These are phyloP conservation scores for Limenitis camilla DNA, from an alignment of 2,888 invertebrate species.

Conservation along the genomic window DNA sequence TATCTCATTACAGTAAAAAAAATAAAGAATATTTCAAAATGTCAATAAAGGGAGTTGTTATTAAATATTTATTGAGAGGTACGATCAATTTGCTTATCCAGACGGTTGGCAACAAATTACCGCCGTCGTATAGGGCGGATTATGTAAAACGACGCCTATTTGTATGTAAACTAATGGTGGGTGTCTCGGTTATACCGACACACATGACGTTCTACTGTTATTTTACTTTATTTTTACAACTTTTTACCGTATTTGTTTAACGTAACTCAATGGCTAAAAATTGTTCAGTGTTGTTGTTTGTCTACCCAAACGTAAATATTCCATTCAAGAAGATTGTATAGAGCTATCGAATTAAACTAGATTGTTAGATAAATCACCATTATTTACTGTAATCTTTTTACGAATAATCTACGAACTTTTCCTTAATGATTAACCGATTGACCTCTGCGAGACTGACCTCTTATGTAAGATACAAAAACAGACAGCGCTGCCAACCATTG, in stretches of 20 bases:
- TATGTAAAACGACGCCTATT: conserved; percentile 72
- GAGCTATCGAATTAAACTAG: no score
- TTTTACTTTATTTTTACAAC: conserved; percentile 14
- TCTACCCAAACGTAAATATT: no score
- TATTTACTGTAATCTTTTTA: no score
- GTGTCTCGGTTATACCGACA: conserved; percentile 44
- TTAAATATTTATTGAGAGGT: conserved; percentile 55
- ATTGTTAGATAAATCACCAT: no score
- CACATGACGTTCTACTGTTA: conserved; percentile 30
- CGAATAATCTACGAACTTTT: no score
- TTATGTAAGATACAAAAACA: no score
- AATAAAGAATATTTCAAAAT: conserved; percentile 2
- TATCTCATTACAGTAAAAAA: background rate
- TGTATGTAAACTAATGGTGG: conserved; percentile 71
- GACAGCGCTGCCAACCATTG: no score
- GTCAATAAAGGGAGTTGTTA: conserved; percentile 27
- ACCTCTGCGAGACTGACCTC: no score
- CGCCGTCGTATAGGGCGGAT: conserved; percentile 63
- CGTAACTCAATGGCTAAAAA: no score
- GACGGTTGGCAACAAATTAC: conserved; percentile 70
- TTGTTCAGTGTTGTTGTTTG: background rate
- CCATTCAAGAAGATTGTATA: no score
- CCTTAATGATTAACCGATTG: no score
- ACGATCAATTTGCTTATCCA: conserved; percentile 68
- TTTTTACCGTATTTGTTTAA: no score